phyloP scores from a whole-genome alignment of 2,797 vertebrate species.

The Crocodylus rhombifer region DNA sequence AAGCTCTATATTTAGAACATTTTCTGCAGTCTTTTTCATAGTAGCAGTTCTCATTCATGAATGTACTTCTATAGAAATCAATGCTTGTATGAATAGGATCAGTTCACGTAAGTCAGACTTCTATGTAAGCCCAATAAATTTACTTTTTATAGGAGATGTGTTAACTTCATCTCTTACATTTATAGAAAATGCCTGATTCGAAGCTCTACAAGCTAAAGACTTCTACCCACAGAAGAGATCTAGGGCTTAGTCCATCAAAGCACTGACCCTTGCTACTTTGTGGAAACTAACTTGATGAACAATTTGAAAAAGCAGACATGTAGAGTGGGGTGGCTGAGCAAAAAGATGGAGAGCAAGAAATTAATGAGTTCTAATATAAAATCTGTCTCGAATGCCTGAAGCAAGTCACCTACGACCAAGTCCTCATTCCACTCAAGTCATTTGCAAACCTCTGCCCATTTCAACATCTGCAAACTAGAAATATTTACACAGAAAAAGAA shows the following conservation, averaged over 20 bases:
- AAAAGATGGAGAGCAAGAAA: neutral
- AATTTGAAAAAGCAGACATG: neutral
- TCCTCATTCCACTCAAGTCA: neutral
- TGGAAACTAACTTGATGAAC: neutral
- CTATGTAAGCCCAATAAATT: neutral
- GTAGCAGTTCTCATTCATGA: neutral
- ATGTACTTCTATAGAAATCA: neutral
- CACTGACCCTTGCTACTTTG: neutral
- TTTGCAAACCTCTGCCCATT: neutral
- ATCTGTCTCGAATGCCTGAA: neutral
- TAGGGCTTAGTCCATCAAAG: neutral
- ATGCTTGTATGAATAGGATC: neutral
- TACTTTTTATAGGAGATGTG: neutral
- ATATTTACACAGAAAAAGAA: neutral
- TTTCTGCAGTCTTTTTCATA: neutral
- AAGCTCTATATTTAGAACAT: neutral
- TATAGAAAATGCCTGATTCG: neutral
- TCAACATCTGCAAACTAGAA: neutral
- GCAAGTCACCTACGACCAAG: neutral
- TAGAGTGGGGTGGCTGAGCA: neutral
- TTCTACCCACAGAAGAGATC: neutral
- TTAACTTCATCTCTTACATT: neutral
- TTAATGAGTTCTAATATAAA: neutral
- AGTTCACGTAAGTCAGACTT: neutral
- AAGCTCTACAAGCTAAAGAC: neutral